These are phyloP conservation scores for Artibeus jamaicensis DNA, from an alignment of 2,797 vertebrate genomes.

Conservation along the genomic window DNA sequence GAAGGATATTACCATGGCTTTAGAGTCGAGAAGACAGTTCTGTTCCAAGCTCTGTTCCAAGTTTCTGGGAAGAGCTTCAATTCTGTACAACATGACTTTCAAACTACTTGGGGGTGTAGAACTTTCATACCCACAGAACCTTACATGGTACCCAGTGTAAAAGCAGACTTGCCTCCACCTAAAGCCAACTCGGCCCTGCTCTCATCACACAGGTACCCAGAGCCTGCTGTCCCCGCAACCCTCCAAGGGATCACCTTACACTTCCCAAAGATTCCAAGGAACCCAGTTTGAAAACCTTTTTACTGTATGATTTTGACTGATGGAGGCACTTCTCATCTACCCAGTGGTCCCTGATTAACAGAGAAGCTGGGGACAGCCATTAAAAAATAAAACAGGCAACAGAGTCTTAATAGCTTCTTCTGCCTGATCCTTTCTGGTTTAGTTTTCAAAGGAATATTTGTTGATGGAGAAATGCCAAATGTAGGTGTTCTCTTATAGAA, in stretches of 20 bases:
- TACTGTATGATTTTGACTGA: background rate
- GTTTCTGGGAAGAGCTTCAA: background rate
- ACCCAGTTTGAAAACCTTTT: background rate
- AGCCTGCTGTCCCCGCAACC: background rate
- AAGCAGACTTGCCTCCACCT: background rate
- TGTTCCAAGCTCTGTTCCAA: slow-evolving; percentile 1
- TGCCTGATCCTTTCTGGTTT: background rate
- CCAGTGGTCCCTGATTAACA: background rate
- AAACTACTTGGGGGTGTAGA: background rate
- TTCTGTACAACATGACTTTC: background rate
- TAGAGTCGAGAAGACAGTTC: background rate
- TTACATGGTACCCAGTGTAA: background rate
- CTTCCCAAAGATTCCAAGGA: background rate
- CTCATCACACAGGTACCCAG: background rate
- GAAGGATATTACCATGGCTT: background rate
- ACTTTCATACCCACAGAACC: background rate
- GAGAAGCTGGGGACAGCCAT: background rate
- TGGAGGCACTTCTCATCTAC: background rate
- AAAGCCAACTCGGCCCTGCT: background rate
- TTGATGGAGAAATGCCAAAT: background rate
- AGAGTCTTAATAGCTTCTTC: background rate
- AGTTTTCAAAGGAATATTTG: slow-evolving; percentile 23
- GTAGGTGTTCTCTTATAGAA: background rate
- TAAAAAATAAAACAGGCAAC: background rate
- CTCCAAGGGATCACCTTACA: background rate